Evolutionary conservation across 1,140 invertebrate genomes (phyloP), one percentile per base, ranked within the genome.

Genomic region (Drosophila sp.): DNA sequence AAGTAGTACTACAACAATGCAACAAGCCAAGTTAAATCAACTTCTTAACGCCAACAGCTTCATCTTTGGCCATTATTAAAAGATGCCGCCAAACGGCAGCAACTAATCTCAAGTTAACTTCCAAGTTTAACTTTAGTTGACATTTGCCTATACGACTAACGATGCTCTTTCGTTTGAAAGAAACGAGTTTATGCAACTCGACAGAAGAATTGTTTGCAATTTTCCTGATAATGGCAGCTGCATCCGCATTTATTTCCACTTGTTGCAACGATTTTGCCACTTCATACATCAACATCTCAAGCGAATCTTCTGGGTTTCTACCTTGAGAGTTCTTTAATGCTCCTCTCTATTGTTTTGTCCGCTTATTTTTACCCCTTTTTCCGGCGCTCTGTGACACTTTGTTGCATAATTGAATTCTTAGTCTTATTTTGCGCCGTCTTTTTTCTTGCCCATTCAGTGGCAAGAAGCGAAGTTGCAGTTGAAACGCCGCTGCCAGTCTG

Each of bases 391-490:
- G 81, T 75, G 81, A 89, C 82, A 86, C 81, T 86, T 87, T 78
- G 79, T 71, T 89, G 83, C 83, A 86, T 86, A 83, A 86, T 87
- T 89, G 83, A 86, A 89, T 83, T 78, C 83, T 82, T 86, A 78
- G 78, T 75, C 78, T 64, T 62, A 66, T 63, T 61, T 45, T 62
- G 36, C 54, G 43, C 48, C 43, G 48, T 57, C 57, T 61, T 73
- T 13, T 4, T 11, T 11, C 7, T 11, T 9, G 9, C 13, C 7
- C 70, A 41, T 38, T 36, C 14, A 34, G 53, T 41, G 32, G 50
- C 40, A 59, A 77, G 53, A 53, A 62, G 67, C 67, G 67, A 69
- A 29, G 27, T 57, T 66, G 21, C 38, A 40, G 27, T 29, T 29
- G 27, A 16, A 79, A 66, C 65, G 63, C 63, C 54, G 63, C 64